Evolutionary conservation across 2,797 vertebrate genomes (phyloP).

Genomic region (Karalla daura): DNA sequence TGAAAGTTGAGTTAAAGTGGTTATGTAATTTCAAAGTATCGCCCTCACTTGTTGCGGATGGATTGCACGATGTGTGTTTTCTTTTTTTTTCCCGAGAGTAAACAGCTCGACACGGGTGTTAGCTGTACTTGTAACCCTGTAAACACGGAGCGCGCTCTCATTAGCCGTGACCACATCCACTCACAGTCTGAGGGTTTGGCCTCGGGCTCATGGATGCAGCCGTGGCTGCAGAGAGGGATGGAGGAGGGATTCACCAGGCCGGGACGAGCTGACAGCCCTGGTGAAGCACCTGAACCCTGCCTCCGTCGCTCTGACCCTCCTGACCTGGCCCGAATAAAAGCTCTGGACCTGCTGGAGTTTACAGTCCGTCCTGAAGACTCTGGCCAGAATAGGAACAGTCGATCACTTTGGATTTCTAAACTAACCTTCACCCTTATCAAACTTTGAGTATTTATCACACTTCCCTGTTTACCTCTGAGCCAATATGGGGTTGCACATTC

Average conservation of each 20-base stretch:
- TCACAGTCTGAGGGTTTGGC: constrained; percentile 3
- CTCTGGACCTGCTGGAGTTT: too few species aligned
- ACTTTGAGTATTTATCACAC: too few species aligned
- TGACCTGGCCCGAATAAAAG: too few species aligned
- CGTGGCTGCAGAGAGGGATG: not conserved
- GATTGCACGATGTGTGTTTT: constrained; percentile 41
- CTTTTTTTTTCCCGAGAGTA: constrained; percentile 25
- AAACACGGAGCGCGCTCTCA: constrained; percentile 25
- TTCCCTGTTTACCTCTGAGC: too few species aligned
- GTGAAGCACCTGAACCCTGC: not conserved
- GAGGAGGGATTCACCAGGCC: not conserved
- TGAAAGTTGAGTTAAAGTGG: constrained; percentile 64
- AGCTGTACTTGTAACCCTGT: constrained; percentile 22
- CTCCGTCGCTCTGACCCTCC: not conserved
- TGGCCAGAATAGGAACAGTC: too few species aligned
- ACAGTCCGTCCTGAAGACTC: too few species aligned
- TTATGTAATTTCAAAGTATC: constrained; percentile 69
- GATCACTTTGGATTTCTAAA: too few species aligned
- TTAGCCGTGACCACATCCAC: constrained; percentile 23
- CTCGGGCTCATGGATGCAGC: not conserved
- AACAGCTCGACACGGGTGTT: constrained; percentile 40
- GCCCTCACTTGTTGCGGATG: constrained; percentile 22
- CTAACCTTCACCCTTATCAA: too few species aligned
- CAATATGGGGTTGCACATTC: too few species aligned
- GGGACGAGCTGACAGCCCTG: too few species aligned